These are phyloP conservation scores for Cantharis rustica DNA, from an alignment of 2,888 invertebrate species.

Conservation along the genomic window DNA sequence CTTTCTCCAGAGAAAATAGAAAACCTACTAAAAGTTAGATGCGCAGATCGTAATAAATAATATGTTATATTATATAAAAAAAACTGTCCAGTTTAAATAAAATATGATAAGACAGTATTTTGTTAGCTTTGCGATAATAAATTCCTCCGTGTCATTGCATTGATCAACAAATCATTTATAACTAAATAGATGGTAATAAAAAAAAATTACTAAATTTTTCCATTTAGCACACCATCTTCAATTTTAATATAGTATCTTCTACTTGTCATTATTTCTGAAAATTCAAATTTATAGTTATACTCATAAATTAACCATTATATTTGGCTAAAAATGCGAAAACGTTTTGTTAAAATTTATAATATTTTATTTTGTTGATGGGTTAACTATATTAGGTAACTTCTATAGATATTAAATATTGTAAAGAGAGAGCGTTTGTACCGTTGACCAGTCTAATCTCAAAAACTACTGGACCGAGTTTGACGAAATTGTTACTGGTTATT, in stretches of 20 bases:
- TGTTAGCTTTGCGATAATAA: background rate
- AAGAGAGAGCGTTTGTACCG: too few relatives aligned
- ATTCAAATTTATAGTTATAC: background rate
- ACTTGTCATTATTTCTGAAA: background rate
- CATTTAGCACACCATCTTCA: background rate
- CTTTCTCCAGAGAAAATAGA: slow-evolving; percentile 7
- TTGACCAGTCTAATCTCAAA: too few relatives aligned
- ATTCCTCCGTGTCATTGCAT: background rate
- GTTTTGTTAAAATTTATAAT: too few relatives aligned
- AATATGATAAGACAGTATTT: background rate
- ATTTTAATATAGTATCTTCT: background rate
- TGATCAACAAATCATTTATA: background rate
- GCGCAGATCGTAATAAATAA: background rate
- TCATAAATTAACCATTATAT: background rate
- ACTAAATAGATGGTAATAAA: background rate
- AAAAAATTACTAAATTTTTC: background rate
- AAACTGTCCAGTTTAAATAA: background rate
- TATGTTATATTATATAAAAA: background rate
- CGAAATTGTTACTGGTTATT: too few relatives aligned
- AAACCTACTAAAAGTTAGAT: background rate
- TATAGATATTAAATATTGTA: too few relatives aligned
- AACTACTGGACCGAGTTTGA: too few relatives aligned
- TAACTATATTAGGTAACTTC: too few relatives aligned
- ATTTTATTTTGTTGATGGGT: too few relatives aligned
- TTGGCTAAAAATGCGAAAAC: background rate